Evolutionary conservation across 2,797 vertebrate genomes (phyloP).

Genomic region (Poecile montanus): DNA sequence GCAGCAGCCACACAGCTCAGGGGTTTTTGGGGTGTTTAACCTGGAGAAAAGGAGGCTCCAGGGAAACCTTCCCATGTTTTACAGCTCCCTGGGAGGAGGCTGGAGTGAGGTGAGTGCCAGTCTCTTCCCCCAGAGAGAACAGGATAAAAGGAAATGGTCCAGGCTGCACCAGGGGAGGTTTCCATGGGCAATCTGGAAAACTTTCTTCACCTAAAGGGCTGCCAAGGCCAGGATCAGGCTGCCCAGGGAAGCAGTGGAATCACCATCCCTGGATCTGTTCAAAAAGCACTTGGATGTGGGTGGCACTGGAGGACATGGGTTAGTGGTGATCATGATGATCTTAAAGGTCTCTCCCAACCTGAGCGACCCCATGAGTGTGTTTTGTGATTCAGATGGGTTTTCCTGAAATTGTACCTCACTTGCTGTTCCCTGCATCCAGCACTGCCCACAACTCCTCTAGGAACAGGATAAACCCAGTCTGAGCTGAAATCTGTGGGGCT

Average conservation of each 20-base stretch:
- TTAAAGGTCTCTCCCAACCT: background rate
- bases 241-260: background rate
- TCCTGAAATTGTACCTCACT: background rate
- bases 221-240: background rate
- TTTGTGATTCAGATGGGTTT: rapidly evolving
- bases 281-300: rapidly evolving
- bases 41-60: background rate
- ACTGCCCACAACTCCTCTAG: background rate
- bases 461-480: background rate
- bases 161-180: background rate
- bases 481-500: background rate
- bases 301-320: background rate
- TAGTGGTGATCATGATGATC: too few species aligned
- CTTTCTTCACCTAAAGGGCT: background rate
- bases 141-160: background rate
- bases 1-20: background rate
- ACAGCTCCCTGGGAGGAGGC: background rate
- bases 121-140: too few species aligned
- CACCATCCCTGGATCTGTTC: background rate
- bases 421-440: background rate
- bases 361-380: rapidly evolving
- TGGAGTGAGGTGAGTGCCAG: rapidly evolving
- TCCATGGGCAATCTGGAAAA: too few species aligned
- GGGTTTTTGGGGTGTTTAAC: background rate
- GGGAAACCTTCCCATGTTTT: background rate